Evolutionary conservation across 2,797 vertebrate species (phyloP).

Genomic region (Sibirionetta formosa): DNA sequence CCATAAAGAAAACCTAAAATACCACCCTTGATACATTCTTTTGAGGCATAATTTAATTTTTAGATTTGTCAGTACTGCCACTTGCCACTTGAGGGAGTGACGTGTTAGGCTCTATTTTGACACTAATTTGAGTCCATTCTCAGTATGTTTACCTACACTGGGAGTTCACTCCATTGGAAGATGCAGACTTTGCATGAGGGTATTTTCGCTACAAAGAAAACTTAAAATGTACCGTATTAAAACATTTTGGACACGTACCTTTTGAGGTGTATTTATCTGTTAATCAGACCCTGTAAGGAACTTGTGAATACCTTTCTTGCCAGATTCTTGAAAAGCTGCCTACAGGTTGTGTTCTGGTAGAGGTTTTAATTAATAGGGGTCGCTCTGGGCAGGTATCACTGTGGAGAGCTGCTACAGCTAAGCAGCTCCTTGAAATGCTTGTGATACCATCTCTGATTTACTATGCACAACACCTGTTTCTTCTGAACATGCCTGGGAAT

Average conservation of each 20-base stretch:
- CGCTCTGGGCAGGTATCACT: fast-evolving
- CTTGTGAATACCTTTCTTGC: not conserved
- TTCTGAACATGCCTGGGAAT: not conserved
- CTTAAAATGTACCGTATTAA: not conserved
- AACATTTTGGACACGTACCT: not conserved
- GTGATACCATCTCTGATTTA: not conserved
- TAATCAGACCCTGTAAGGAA: not conserved
- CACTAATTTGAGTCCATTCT: not conserved
- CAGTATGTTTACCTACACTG: not conserved
- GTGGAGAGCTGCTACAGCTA: not conserved
- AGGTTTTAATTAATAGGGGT: fast-evolving
- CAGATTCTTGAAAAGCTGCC: not conserved
- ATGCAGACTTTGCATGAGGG: not conserved
- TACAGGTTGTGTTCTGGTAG: not conserved
- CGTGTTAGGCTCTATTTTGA: not conserved
- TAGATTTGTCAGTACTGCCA: not conserved
- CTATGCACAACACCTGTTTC: not conserved
- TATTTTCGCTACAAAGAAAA: not conserved
- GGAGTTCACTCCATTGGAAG: not conserved
- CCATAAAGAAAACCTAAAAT: not conserved
- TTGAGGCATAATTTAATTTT: not conserved
- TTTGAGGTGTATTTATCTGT: not conserved
- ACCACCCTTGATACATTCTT: not conserved
- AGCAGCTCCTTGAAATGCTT: not conserved
- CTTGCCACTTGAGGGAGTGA: not conserved